phyloP scores from a whole-genome alignment of 2,113 vertebrate genomes.

The Neopipo cinnamomea region DNA sequence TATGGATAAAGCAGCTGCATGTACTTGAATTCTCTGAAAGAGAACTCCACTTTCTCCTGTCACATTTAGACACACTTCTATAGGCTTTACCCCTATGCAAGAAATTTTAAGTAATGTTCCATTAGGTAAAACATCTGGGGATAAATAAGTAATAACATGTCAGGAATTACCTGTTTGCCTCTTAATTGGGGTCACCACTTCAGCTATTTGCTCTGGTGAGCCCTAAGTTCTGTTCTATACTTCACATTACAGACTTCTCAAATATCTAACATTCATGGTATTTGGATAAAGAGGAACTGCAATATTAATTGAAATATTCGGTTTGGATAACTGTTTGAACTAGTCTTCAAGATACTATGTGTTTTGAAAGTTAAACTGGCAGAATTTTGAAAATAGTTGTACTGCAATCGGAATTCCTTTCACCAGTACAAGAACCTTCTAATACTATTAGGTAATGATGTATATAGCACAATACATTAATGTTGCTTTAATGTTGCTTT shows the following conservation, averaged over 20 bases:
- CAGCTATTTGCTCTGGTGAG: not conserved
- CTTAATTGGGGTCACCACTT: not conserved
- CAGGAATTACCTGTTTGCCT: not conserved
- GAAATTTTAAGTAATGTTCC: not conserved
- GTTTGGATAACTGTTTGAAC: not conserved
- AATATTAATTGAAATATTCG: not conserved
- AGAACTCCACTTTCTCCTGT: not conserved
- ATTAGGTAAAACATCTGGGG: not conserved
- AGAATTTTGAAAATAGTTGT: not conserved
- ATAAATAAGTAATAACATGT: not conserved
- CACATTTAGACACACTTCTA: not conserved
- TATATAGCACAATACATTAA: slow-evolving; percentile 49
- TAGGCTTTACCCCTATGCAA: not conserved
- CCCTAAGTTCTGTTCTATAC: not conserved
- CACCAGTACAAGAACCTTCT: not conserved
- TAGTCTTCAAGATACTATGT: not conserved
- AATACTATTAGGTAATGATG: slow-evolving; percentile 11
- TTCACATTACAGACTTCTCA: not conserved
- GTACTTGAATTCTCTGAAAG: not conserved
- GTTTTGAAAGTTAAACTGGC: slow-evolving; percentile 20
- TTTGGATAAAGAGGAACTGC: not conserved
- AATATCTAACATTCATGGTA: not conserved
- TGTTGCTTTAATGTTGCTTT: slow-evolving; percentile 7
- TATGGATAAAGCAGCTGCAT: not conserved
- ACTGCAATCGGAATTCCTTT: slow-evolving; percentile 32